Percentiles rank a stretch among this genome's conserved stretches.
Conservation (phyloP, 2,888 invertebrate genomes). For the Parthenolecanium corni region DNA sequence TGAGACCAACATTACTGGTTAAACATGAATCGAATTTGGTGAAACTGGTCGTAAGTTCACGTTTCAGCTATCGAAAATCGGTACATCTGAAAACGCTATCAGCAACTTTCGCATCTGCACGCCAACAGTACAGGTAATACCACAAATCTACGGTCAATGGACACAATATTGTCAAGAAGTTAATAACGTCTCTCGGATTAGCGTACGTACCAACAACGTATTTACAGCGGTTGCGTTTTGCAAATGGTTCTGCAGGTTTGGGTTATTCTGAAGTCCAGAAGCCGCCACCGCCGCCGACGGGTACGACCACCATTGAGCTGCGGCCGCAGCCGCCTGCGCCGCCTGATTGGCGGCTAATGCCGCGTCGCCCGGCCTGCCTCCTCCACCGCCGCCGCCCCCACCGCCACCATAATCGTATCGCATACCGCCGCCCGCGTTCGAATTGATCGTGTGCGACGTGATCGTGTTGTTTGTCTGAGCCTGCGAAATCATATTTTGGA, state of each 20-base stretch:
- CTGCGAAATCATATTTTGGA: slow-evolving; percentile 33
- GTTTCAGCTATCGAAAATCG: too few species aligned
- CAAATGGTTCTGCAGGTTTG: slow-evolving; percentile 29
- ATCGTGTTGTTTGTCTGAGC: slow-evolving; percentile 19
- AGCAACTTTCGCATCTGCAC: too few species aligned
- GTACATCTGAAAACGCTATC: too few species aligned
- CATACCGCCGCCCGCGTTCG: slow-evolving; percentile 29
- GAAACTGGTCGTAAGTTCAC: too few species aligned
- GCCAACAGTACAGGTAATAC: too few species aligned
- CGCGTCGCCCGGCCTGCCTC: slow-evolving; percentile 23
- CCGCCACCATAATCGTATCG: slow-evolving; percentile 28
- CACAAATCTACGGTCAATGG: too few species aligned
- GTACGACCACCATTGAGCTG: slow-evolving; percentile 39
- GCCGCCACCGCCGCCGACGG: slow-evolving; percentile 35
- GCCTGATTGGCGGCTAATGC: slow-evolving; percentile 36
- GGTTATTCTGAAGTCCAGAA: slow-evolving; percentile 33
- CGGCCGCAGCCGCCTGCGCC: slow-evolving; percentile 29
- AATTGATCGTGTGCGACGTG: slow-evolving; percentile 29
- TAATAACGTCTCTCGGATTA: too few species aligned
- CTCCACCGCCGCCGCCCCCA: slow-evolving; percentile 20
- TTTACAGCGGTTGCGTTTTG: slow-evolving; percentile 26
- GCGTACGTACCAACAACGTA: slow-evolving; percentile 26
- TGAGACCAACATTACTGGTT: too few species aligned
- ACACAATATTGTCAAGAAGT: too few species aligned
- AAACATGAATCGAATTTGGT: too few species aligned